phyloP scores from a whole-genome alignment of 2,113 vertebrate genomes.

The Hepsetus odoe region DNA sequence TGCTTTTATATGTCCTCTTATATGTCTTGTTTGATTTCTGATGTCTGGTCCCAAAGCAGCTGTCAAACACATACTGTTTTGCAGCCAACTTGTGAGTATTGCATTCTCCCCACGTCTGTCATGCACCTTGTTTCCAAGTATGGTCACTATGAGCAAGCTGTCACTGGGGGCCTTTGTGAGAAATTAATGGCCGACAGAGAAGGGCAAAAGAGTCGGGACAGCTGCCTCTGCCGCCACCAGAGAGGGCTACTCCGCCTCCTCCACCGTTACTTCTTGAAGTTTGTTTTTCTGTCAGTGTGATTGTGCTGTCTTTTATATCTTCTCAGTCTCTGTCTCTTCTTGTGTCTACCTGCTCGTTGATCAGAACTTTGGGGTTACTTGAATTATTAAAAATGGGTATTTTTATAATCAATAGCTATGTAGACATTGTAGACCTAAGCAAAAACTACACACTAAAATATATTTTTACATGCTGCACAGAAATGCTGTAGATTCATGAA shows the following conservation, averaged over 20 bases:
- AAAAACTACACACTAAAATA: too few species aligned
- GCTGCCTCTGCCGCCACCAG: slow-evolving; percentile 89
- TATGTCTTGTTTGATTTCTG: neutral
- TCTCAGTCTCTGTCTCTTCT: too few species aligned
- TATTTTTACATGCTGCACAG: too few species aligned
- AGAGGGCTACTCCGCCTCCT: slow-evolving; percentile 65
- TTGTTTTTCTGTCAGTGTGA: slow-evolving; percentile 71
- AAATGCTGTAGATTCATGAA: too few species aligned
- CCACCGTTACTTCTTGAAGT: slow-evolving; percentile 65
- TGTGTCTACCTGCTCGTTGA: too few species aligned
- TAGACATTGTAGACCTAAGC: too few species aligned
- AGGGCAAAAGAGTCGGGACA: slow-evolving; percentile 89
- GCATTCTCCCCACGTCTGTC: slow-evolving; percentile 68
- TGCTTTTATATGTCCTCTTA: neutral
- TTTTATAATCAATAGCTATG: too few species aligned
- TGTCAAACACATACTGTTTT: neutral
- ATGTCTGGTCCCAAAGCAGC: neutral
- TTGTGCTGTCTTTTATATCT: slow-evolving; percentile 64
- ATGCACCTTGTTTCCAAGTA: slow-evolving; percentile 85
- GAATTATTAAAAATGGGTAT: too few species aligned
- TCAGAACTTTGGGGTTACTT: too few species aligned
- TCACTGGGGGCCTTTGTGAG: slow-evolving; percentile 83
- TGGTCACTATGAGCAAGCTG: slow-evolving; percentile 88
- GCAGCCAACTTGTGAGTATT: slow-evolving; percentile 58
- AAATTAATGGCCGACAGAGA: slow-evolving; percentile 92